These are phyloP conservation scores for Mantis religiosa DNA, from an alignment of 2,888 invertebrate genomes.

Conservation along the genomic window DNA sequence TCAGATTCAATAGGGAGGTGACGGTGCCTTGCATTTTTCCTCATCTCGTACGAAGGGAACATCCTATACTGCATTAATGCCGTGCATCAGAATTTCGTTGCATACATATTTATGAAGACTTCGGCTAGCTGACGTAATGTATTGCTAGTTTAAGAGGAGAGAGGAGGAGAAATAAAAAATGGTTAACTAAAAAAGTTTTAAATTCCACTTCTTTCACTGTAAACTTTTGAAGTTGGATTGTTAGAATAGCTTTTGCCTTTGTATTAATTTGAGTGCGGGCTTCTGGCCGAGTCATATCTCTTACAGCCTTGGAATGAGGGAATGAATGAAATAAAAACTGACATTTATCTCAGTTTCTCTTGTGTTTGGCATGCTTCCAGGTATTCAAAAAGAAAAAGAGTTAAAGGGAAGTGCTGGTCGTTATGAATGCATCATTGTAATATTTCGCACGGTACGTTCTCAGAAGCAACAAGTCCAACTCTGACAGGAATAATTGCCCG, in stretches of 20 bases:
- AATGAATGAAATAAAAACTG: background rate
- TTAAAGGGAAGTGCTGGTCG: background rate
- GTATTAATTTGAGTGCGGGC: background rate
- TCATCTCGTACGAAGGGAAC: no score
- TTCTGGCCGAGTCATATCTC: background rate
- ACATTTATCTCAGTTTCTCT: background rate
- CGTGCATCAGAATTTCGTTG: no score
- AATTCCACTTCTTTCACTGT: background rate
- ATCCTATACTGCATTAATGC: no score
- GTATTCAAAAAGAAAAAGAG: background rate
- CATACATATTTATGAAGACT: no score
- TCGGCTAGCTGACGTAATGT: no score
- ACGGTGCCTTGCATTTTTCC: no score
- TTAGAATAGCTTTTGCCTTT: background rate
- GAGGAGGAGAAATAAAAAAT: no score
- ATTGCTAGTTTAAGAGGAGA: no score
- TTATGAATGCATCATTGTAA: background rate
- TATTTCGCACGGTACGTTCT: background rate
- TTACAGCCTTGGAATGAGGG: background rate
- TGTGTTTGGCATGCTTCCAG: background rate
- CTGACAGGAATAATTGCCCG: background rate
- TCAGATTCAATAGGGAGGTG: no score
- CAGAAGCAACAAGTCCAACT: background rate
- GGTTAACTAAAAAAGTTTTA: no score
- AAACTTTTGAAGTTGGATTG: background rate